Evolutionary conservation across 2,797 vertebrate genomes (phyloP).

Genomic region (Urophycis tenuis): DNA sequence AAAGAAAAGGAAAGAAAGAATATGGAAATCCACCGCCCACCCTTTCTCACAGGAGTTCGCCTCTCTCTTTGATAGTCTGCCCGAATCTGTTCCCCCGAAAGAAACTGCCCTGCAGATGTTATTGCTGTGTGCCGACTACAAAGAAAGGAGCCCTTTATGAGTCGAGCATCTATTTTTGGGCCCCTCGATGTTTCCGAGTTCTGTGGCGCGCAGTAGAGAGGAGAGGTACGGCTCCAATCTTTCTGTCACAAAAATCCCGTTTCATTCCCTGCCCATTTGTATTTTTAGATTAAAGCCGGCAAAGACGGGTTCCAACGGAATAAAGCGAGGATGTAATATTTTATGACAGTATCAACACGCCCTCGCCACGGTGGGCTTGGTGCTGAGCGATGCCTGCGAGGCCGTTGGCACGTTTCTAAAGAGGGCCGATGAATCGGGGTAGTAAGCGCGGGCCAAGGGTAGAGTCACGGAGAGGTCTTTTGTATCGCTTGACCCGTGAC

Average conservation of each 20-base stretch:
- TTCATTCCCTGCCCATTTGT: constrained; percentile 66
- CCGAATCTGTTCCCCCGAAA: constrained; percentile 72
- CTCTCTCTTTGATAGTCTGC: constrained; percentile 77
- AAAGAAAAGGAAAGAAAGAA: constrained; percentile 37
- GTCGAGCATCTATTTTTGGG: constrained; percentile 72
- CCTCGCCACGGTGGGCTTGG: constrained; percentile 51
- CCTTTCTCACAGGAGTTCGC: constrained; percentile 71
- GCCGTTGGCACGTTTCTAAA: constrained; percentile 53
- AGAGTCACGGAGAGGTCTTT: constrained; percentile 36
- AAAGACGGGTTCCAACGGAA: constrained; percentile 67
- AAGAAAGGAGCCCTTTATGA: constrained; percentile 79
- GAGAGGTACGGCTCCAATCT: constrained; percentile 58
- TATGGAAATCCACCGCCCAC: constrained; percentile 70
- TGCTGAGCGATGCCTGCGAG: constrained; percentile 39
- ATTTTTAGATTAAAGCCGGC: constrained; percentile 79
- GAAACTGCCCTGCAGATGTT: constrained; percentile 82
- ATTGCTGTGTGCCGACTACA: constrained; percentile 75
- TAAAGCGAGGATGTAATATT: constrained; percentile 70
- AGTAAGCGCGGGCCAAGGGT: constrained; percentile 31
- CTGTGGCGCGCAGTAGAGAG: constrained; percentile 52
- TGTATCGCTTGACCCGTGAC: constrained; percentile 36
- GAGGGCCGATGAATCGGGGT: constrained; percentile 23
- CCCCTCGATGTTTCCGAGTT: constrained; percentile 68
- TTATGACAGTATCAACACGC: constrained; percentile 69
- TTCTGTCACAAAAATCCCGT: constrained; percentile 61